These are phyloP conservation scores for Gorsachius goisagi DNA, from an alignment of 2,113 vertebrate genomes.

Conservation along the genomic window DNA sequence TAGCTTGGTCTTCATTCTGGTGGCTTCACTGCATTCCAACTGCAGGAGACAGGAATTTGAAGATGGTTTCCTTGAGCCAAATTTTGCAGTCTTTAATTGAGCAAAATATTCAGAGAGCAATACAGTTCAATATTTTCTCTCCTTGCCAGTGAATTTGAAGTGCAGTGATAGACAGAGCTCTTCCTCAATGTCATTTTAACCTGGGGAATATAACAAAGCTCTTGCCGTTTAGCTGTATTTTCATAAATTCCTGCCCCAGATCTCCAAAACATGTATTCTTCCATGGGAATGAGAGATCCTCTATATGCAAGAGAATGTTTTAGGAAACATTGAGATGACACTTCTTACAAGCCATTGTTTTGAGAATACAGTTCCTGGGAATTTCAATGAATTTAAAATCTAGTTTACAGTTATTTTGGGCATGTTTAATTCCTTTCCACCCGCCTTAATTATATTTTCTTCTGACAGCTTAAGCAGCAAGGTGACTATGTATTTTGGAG, in stretches of 20 bases:
- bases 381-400: neutral
- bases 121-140: neutral
- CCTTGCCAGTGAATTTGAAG: neutral
- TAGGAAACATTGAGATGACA: neutral
- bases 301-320: neutral
- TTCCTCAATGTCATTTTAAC: neutral
- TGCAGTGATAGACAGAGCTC: neutral
- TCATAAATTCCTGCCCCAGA: neutral
- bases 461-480: neutral
- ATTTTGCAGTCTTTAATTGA: constrained; percentile 37
- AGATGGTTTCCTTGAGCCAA: neutral
- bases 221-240: neutral
- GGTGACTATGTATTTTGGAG: neutral
- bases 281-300: neutral
- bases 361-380: neutral
- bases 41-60: constrained; percentile 8
- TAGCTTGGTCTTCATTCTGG: constrained; percentile 29
- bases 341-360: neutral
- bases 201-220: neutral
- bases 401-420: neutral
- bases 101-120: neutral
- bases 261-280: neutral
- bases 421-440: neutral
- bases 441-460: neutral
- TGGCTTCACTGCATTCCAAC: constrained; percentile 38